Evolutionary conservation across 2,113 vertebrate genomes (phyloP).

Genomic region (Pteruthius melanotis): DNA sequence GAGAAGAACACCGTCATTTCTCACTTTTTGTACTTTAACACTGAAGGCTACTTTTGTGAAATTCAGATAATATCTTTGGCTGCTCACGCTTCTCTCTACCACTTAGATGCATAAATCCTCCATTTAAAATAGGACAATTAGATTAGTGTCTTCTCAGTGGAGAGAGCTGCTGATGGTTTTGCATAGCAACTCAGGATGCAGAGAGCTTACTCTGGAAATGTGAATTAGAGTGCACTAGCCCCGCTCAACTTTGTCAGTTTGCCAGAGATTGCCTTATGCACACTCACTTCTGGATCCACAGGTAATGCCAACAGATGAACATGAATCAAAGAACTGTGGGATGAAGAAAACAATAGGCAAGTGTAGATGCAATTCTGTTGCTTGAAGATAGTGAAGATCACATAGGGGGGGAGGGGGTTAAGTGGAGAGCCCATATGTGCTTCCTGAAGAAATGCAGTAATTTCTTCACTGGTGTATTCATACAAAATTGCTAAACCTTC

Average conservation of each 20-base stretch:
- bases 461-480: neutral
- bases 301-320: neutral
- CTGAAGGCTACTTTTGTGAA: neutral
- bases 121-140: neutral
- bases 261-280: neutral
- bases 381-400: neutral
- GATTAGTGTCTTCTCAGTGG: neutral
- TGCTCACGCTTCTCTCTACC: neutral
- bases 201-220: neutral
- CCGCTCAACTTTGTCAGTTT: neutral
- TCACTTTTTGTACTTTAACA: neutral
- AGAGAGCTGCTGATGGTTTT: neutral
- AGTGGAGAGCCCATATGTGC: neutral
- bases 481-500: neutral
- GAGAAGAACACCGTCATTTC: neutral
- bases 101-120: neutral
- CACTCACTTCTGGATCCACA: fast-evolving
- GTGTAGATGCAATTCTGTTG: neutral
- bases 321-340: neutral
- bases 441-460: neutral
- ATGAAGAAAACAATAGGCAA: neutral
- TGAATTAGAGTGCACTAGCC: neutral
- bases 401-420: fast-evolving
- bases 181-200: neutral
- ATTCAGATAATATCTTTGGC: neutral